These are phyloP conservation scores for Glossosoma conforme DNA, from an alignment of 1,140 invertebrate species.

Conservation along the genomic window DNA sequence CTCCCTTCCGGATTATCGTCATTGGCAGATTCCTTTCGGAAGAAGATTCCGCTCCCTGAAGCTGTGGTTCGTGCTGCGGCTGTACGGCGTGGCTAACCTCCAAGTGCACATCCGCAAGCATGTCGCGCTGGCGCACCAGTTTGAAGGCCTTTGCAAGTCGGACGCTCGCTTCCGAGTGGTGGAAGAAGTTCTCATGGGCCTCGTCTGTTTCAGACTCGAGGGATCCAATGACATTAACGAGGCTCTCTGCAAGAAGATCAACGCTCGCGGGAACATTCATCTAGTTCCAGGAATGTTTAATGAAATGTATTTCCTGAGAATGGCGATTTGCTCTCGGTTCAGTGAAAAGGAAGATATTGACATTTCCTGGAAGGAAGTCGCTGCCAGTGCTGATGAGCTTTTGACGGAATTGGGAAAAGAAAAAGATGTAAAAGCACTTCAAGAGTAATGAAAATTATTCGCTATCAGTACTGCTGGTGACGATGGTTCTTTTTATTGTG, in stretches of 20 bases:
- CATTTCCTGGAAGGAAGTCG: constrained; percentile 83
- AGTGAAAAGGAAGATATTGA: constrained; percentile 79
- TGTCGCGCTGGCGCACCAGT: constrained; percentile 71
- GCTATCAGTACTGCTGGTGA: too few relatives aligned
- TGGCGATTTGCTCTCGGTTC: constrained; percentile 85
- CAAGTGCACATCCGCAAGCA: constrained; percentile 85
- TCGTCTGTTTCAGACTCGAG: constrained; percentile 93
- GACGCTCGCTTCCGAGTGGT: constrained; percentile 84
- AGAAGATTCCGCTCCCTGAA: constrained; percentile 92
- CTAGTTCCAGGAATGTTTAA: constrained; percentile 87
- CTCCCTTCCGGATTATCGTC: constrained; percentile 87
- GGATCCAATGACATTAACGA: constrained; percentile 83
- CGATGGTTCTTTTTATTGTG: too few relatives aligned
- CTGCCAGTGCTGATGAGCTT: constrained; percentile 63
- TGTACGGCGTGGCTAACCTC: constrained; percentile 84
- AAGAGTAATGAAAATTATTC: not conserved
- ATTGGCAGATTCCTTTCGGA: constrained; percentile 97
- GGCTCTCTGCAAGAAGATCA: constrained; percentile 76
- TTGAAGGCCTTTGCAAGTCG: constrained; percentile 62
- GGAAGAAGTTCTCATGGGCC: constrained; percentile 80
- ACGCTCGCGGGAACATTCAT: constrained; percentile 89
- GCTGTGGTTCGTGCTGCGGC: constrained; percentile 92
- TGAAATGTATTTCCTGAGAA: constrained; percentile 79
- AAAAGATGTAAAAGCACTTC: too few relatives aligned
- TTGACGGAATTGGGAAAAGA: constrained; percentile 37